Evolutionary conservation across 2,113 vertebrate species (phyloP), one percentile per base, ranked within the genome.

Genomic region (Sylvicapra grimmia): DNA sequence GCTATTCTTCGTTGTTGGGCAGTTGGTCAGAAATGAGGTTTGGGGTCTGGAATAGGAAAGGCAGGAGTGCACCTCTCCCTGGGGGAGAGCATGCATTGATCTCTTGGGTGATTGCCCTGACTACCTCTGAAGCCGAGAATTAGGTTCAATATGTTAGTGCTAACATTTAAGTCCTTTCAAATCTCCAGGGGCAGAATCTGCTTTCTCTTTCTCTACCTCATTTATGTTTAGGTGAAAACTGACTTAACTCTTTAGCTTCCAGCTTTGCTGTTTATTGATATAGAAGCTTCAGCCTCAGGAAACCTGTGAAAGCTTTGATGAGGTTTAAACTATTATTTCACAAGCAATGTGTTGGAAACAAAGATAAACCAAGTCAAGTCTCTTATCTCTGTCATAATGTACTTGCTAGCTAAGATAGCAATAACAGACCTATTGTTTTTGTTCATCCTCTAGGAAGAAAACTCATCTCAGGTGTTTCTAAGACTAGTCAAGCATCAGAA

Each of bases 61-160:
- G 33, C 93, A 86, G 89, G 36, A 77, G 29, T 13, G 13, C 2
- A 0, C 58, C 21, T 68, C 44, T 96, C 83, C 98, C 97, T 87
- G 77, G 92, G 86, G 96, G 61, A 88, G 83, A 86, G 58, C 31
- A 33, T 29, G 59, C 97, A 97, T 96, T 95, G 97, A 98, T 98
- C 97, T 98, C 97, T 59, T 88, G 96, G 94, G 97, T 75, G 95
- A 96, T 94, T 96, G 95, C 90, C 96, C 95, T 68, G 89, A 80
- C 96, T 97, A 80, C 97, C 83, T 96, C 89, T 92, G 98, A 92
- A 87, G 93, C 97, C 61, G 31, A 97, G 97, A 97, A 98, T 97
- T 96, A 97, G 95, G 94, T 97, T 97, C 97, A 97, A 96, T 97
- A 90, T 98, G 95, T 98, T 98, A 97, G 96, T 97, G 94, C 96